Evolutionary conservation across 2,113 vertebrate genomes (phyloP).

Genomic region (Eublepharis macularius): DNA sequence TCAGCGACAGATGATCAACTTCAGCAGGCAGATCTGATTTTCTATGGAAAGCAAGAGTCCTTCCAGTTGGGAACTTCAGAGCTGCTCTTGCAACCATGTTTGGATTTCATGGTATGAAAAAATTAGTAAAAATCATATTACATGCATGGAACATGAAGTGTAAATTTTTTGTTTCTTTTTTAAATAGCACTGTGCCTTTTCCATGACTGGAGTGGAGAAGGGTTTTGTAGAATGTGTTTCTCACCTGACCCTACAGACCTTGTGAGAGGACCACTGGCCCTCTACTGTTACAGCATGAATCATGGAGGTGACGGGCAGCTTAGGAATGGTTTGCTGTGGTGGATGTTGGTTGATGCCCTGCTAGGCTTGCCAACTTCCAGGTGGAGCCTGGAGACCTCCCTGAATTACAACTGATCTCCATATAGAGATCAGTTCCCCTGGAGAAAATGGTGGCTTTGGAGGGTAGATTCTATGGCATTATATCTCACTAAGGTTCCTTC

Average conservation of each 20-base stretch:
- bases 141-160: no score
- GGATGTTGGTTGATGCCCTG: no score
- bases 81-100: not conserved
- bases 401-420: no score
- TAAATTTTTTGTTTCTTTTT: no score
- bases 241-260: not conserved
- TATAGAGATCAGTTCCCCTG: no score
- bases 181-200: conserved; percentile 20
- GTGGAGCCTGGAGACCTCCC: no score
- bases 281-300: not conserved
- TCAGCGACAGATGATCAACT: not conserved
- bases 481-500: no score
- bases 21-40: not conserved
- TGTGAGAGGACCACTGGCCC: not conserved
- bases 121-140: conserved; percentile 33
- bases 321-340: no score
- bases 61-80: not conserved
- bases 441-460: no score
- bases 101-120: conserved; percentile 24
- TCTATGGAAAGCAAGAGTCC: not conserved
- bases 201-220: not conserved
- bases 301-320: not conserved
- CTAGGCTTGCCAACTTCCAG: no score
- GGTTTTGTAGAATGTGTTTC: not conserved
- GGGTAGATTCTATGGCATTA: no score